Evolutionary conservation across 2,888 invertebrate genomes (phyloP), one percentile per base, ranked within the genome.

Genomic region (Callimorpha dominula): DNA sequence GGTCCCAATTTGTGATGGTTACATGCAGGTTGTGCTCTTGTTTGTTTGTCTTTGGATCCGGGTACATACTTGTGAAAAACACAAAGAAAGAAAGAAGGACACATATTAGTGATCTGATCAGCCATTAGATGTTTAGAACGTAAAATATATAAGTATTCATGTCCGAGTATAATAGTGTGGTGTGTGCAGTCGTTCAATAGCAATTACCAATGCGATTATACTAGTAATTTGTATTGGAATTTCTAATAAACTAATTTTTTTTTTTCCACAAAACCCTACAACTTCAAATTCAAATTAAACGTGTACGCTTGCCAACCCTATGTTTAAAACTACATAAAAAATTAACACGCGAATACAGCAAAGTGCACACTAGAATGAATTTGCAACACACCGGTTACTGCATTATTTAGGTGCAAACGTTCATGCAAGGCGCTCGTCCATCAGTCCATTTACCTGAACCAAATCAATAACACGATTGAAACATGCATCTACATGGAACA

Each of bases 391-490:
- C n/a, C 7, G 31, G 43, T 62, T 42, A 73, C 79, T 84, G 78
- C 80, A 78, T 67, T 78, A 82, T 84, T 78, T 74, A 84, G 75
- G 73, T 75, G 74, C 60, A 64, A 67, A 75, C 69, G 72, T 75
- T 78, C 83, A 84, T 84, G 82, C 82, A 74, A 80, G 74, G 31
- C 43, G 76, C 69, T 76, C 84, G 78, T 84, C 83, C 76, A 84
- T 82, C 83, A 82, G 12, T 49, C 77, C 70, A 74, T 78, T 73
- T 77, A 75, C 67, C 74, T 43, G 64, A 70, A 78, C 64, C 72
- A 81, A 81, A 84, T 77, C 82, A 82, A 74, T 81, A 75, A 77
- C 77, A 77, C 5, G 54, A 75, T 60, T 76, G 75, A 9, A 54
- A 54, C 64, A 11, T 54, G 46, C 17, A 57, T 68, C 11, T 17